phyloP scores from a whole-genome alignment of 2,113 vertebrate species.

The Equus quagga region DNA sequence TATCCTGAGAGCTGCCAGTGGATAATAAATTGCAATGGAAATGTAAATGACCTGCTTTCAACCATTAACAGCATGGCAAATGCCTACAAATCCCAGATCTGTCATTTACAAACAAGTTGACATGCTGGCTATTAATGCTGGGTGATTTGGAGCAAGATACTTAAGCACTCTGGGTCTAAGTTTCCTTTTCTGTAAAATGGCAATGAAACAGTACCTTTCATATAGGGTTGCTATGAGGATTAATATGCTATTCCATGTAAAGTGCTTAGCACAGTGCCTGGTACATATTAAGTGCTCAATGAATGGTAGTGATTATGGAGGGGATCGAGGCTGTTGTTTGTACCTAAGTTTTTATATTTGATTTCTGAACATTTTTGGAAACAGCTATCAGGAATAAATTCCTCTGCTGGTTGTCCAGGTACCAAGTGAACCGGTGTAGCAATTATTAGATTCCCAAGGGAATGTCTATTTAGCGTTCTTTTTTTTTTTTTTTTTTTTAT shows the following conservation, averaged over 20 bases:
- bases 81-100: neutral
- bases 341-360: neutral
- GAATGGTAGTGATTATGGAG: neutral
- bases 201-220: constrained; percentile 25
- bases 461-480: constrained; percentile 32
- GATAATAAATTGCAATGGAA: constrained; percentile 29
- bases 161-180: neutral
- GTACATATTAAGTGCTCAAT: neutral
- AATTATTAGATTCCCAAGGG: constrained; percentile 24
- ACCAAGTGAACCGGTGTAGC: constrained; percentile 22
- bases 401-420: neutral
- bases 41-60: neutral
- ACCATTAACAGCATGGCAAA: neutral
- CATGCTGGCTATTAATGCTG: neutral
- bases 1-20: neutral
- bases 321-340: neutral
- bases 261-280: neutral
- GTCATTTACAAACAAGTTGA: constrained; percentile 30
- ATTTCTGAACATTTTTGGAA: constrained; percentile 46
- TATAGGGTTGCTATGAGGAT: neutral
- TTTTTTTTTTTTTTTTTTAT: too few relatives aligned
- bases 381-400: constrained; percentile 36
- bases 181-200: neutral
- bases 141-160: constrained; percentile 46
- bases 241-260: constrained; percentile 24